phyloP scores from a whole-genome alignment of 2,888 invertebrate genomes.

The Amphipyra berbera region DNA sequence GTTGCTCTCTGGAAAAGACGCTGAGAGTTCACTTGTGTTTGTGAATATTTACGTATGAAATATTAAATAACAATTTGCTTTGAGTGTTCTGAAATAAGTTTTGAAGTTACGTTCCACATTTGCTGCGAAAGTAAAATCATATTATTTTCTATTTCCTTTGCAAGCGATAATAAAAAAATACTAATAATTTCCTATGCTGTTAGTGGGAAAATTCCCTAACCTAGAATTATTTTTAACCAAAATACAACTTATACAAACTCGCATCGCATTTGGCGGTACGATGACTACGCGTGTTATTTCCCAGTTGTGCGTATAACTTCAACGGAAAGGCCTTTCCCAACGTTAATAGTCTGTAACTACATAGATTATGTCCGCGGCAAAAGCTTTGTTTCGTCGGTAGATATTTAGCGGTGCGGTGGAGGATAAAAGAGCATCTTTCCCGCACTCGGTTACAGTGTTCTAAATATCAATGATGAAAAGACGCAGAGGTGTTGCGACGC shows the following conservation, averaged over 20 bases:
- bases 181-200: conserved; percentile 6
- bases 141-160: background rate
- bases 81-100: conserved; percentile 17
- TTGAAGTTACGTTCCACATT: conserved; percentile 18
- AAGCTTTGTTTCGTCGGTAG: conserved; percentile 33
- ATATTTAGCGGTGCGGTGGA: conserved; percentile 36
- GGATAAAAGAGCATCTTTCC: conserved; percentile 60
- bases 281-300: conserved; percentile 46
- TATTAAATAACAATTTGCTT: conserved; percentile 31
- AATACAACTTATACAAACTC: conserved; percentile 10
- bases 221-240: conserved; percentile 23
- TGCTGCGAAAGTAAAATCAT: background rate
- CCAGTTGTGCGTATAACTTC: conserved; percentile 44
- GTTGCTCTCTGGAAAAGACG: conserved; percentile 91
- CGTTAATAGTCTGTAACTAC: conserved; percentile 50
- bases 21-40: conserved; percentile 27
- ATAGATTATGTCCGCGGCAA: conserved; percentile 37
- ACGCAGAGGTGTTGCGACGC: conserved; percentile 60
- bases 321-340: conserved; percentile 33
- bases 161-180: background rate
- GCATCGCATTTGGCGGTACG: conserved; percentile 24
- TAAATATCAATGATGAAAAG: conserved; percentile 62
- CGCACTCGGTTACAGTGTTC: conserved; percentile 59
- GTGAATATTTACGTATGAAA: conserved; percentile 37
- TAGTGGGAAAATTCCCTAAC: conserved; percentile 9